phyloP scores from a whole-genome alignment of 2,113 vertebrate species.

The Elephantulus edwardii region DNA sequence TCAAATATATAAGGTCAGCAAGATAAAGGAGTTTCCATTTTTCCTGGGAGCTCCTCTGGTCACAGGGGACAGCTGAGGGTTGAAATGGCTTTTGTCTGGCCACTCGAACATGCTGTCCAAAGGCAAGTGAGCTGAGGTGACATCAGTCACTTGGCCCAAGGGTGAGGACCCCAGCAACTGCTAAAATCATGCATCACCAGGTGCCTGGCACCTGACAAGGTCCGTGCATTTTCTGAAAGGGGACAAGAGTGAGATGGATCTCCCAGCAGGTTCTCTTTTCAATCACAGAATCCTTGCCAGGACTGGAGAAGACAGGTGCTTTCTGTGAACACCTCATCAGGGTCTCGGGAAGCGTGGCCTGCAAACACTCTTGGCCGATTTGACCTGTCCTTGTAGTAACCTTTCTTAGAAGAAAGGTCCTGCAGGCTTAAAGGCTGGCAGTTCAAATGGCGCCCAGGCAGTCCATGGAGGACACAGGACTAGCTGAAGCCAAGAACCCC shows the following conservation, averaged over 20 bases:
- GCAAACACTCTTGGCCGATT: neutral
- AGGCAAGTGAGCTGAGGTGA: neutral
- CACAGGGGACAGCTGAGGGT: neutral
- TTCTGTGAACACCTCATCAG: too few relatives aligned
- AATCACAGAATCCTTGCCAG: too few relatives aligned
- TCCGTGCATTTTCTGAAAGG: neutral
- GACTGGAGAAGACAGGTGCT: too few relatives aligned
- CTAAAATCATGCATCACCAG: neutral
- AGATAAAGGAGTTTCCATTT: conserved; percentile 54
- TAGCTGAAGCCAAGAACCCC: neutral
- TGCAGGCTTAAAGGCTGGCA: neutral
- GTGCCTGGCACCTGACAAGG: neutral
- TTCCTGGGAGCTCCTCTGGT: conserved; percentile 56
- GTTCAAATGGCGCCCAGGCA: neutral
- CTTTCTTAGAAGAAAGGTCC: neutral
- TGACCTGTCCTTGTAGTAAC: neutral
- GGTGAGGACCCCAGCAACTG: neutral
- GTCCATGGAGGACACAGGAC: neutral
- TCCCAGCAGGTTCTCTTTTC: conserved; percentile 54
- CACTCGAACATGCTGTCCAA: neutral
- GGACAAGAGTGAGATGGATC: neutral
- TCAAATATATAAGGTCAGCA: conserved; percentile 50
- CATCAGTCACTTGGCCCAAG: neutral
- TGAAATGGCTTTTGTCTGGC: neutral
- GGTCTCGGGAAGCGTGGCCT: neutral